These are phyloP conservation scores for Agonopterix subpropinquella DNA, from an alignment of 2,888 invertebrate genomes.

Conservation along the genomic window DNA sequence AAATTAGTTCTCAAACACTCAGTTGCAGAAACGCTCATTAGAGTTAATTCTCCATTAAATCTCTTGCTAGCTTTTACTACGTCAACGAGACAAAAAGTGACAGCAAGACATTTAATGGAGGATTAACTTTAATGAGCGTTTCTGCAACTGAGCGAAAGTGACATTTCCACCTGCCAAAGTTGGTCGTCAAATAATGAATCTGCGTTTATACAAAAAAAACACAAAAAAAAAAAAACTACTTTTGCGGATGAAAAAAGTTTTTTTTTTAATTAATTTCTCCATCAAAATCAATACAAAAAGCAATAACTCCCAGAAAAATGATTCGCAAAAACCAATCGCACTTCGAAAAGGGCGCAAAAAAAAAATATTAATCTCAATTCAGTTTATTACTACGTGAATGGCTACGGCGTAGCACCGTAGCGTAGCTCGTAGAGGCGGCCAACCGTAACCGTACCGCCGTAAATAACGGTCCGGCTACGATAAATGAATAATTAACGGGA, in stretches of 20 bases:
- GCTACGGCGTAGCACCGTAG: constrained; percentile 25
- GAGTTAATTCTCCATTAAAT: too few species aligned
- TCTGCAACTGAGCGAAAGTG: too few species aligned
- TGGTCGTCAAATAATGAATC: too few species aligned
- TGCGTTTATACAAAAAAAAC: background rate
- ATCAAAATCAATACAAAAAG: background rate
- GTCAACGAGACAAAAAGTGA: too few species aligned
- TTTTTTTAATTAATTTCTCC: background rate
- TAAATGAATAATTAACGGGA: constrained; percentile 29
- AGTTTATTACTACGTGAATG: constrained; percentile 24
- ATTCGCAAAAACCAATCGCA: background rate
- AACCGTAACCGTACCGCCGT: constrained; percentile 31
- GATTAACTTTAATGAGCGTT: too few species aligned
- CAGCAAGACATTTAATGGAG: too few species aligned
- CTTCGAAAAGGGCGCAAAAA: background rate
- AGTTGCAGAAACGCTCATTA: too few species aligned
- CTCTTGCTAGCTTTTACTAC: too few species aligned
- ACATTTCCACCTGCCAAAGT: background rate
- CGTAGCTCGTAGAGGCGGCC: constrained; percentile 28
- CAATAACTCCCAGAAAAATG: background rate
- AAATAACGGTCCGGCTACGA: constrained; percentile 22
- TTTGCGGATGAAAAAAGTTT: background rate
- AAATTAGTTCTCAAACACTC: too few species aligned
- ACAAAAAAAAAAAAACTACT: background rate
- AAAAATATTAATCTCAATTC: constrained; percentile 21